Percentiles rank a stretch among this genome's conserved stretches.
Conservation (phyloP, 1,140 invertebrate species). For the Pseudomyrmex flavicornis region DNA sequence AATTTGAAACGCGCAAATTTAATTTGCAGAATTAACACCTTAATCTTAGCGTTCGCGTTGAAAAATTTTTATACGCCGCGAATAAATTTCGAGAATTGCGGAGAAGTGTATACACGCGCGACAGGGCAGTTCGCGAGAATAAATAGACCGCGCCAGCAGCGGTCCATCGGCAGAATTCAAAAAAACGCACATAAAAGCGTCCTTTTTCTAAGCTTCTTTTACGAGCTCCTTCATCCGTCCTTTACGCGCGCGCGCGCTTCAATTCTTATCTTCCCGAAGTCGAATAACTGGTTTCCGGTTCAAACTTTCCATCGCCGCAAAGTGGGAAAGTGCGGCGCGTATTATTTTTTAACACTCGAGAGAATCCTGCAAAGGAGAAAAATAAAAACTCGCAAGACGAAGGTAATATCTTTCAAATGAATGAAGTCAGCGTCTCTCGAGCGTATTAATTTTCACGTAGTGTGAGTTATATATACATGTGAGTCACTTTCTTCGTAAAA, state of each 20-base stretch:
- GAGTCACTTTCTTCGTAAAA: background rate
- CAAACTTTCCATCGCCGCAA: background rate
- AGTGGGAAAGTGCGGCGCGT: too few species aligned
- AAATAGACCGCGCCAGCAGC: background rate
- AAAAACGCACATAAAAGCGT: background rate
- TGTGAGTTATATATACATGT: conserved; percentile 3
- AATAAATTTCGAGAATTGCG: background rate
- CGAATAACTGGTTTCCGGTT: background rate
- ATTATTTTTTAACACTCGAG: too few species aligned
- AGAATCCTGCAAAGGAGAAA: background rate
- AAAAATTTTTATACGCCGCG: too few species aligned
- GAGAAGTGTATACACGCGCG: background rate
- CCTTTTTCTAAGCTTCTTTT: background rate
- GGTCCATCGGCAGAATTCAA: background rate
- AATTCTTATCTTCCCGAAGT: background rate
- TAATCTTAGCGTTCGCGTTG: background rate
- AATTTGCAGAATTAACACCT: too few species aligned
- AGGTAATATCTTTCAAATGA: background rate
- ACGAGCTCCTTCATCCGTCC: too few species aligned
- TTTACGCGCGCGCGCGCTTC: too few species aligned
- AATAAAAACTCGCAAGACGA: background rate
- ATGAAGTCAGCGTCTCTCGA: background rate
- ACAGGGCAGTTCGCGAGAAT: background rate
- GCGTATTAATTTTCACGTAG: conserved; percentile 6
- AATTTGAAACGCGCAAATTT: background rate